Evolutionary conservation across 1,140 invertebrate species (phyloP), one percentile per base, ranked within the genome.

Genomic region (Lineus longissimus): DNA sequence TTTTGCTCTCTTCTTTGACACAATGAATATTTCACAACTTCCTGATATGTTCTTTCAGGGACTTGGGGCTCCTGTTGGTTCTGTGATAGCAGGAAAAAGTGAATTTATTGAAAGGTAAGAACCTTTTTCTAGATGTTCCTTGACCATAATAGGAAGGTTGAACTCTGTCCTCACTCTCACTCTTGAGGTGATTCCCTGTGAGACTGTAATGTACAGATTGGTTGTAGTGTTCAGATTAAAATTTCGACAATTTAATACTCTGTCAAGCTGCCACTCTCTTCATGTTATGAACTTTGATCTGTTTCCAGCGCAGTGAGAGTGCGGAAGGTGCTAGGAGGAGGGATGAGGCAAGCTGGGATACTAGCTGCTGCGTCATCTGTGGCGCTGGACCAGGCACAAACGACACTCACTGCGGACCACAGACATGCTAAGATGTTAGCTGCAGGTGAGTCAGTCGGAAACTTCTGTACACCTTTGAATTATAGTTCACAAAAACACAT

Each of bases 291-390:
- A 4, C 4, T 36, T 36, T 7, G 4, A 15, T 36, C 33, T 51
- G 6, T 51, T 66, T 68, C 9, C 65, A 92, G 90, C 69, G 91
- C 91, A 0, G 84, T 86, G 11, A 86, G 92, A 64, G 69, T 87
- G 2, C 84, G 94, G 13, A 97, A 97, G 81, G 90, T 88, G 47
- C 74, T 98, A 15, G 95, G 95, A 13, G 95, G 95, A 23, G 94
- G 89, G 0, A 93, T 95, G 92, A 83, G 94, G 62, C 94, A 97
- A 83, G 87, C 84, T 22, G 95, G 95, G 6, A 83, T 96, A 29
- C 74, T 97, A 7, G 95, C 94, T 1, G 93, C 92, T 0, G 90
- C 93, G 22, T 93, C 92, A 1, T 70, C 95, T 0, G 87, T 92
- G 13, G 89, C 91, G 0, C 73, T 97, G 11, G 88, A 94, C 17